These are phyloP conservation scores for Drosophila setifemur DNA, from an alignment of 1,140 invertebrate genomes.

Conservation along the genomic window DNA sequence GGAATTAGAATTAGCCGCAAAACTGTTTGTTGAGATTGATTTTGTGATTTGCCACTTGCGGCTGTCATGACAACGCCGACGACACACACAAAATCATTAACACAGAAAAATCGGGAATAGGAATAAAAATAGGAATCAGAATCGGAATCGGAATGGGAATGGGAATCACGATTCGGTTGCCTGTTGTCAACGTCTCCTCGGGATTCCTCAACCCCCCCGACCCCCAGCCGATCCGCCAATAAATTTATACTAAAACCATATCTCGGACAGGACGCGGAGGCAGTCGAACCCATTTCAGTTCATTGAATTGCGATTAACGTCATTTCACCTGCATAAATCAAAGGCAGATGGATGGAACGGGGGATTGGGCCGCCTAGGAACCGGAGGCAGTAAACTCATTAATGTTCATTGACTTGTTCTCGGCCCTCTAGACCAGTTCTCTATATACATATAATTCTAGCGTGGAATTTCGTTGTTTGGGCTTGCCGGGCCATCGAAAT, in stretches of 20 bases:
- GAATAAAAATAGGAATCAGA: conserved; percentile 23
- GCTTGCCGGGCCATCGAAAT: neutral
- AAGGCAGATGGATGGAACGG: too few relatives aligned
- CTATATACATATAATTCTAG: neutral
- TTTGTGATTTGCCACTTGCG: conserved; percentile 14
- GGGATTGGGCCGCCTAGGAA: too few relatives aligned
- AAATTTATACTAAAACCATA: too few relatives aligned
- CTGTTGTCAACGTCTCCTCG: conserved; percentile 13
- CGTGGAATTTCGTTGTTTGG: conserved; percentile 8
- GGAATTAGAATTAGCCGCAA: conserved; percentile 43
- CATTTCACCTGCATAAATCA: conserved; percentile 44
- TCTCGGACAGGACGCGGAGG: too few relatives aligned
- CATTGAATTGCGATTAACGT: conserved; percentile 40
- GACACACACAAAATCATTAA: conserved; percentile 51
- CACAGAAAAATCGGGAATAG: conserved; percentile 35
- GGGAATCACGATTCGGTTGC: conserved; percentile 16
- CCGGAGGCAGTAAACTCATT: conserved; percentile 40
- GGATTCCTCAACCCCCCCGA: neutral
- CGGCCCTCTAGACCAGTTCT: neutral
- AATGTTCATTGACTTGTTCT: conserved; percentile 40
- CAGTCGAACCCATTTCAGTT: conserved; percentile 30
- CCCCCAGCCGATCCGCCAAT: neutral
- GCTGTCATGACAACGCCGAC: conserved; percentile 33
- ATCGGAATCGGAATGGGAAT: conserved; percentile 6
- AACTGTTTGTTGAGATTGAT: conserved; percentile 13